Conservation (phyloP, 2,888 invertebrate species). For the Lobophora halterata region DNA sequence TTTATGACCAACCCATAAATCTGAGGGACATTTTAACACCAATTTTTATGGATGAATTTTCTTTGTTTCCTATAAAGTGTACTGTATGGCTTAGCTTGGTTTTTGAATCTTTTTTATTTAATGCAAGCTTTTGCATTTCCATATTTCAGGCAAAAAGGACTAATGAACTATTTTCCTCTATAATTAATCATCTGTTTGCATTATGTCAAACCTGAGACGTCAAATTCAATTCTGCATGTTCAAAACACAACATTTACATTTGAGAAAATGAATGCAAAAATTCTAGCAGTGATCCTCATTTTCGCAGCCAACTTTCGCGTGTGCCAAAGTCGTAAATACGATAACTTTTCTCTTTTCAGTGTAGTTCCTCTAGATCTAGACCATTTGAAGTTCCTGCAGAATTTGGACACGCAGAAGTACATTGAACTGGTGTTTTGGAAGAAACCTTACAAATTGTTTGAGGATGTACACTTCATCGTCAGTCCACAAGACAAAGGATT, state of each 20-base stretch:
- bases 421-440: conserved; percentile 57
- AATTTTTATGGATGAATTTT: too few relatives aligned
- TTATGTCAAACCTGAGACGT: too few relatives aligned
- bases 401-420: conserved; percentile 49
- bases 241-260: neutral
- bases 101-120: too few relatives aligned
- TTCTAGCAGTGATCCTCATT: conserved; percentile 39
- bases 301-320: conserved; percentile 38
- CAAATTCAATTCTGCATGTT: conserved; percentile 11
- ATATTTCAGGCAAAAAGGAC: too few relatives aligned
- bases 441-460: conserved; percentile 47
- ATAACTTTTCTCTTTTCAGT: conserved; percentile 45
- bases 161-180: too few relatives aligned
- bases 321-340: conserved; percentile 44
- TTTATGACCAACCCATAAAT: conserved; percentile 44
- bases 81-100: too few relatives aligned
- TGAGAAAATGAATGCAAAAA: conserved; percentile 44
- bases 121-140: too few relatives aligned
- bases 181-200: too few relatives aligned
- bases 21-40: conserved; percentile 33
- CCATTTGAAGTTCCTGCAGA: conserved; percentile 57
- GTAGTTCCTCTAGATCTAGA: conserved; percentile 38
- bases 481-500: conserved; percentile 40
- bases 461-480: conserved; percentile 53
- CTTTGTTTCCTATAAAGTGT: too few relatives aligned